phyloP scores from a whole-genome alignment of 1,140 invertebrate species.

The Bombus waltoni region DNA sequence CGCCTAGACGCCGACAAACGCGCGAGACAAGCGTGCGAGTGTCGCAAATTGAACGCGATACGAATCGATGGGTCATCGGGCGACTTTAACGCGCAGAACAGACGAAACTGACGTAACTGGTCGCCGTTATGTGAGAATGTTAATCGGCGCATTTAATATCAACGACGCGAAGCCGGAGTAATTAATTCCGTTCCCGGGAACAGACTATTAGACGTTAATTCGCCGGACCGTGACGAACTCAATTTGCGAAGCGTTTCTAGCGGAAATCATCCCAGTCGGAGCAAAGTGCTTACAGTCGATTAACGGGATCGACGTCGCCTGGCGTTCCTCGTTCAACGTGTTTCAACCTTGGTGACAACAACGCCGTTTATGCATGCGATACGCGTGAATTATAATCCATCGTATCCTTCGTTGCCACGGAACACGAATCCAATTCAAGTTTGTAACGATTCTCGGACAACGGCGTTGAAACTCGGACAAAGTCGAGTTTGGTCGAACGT shows the following conservation, averaged over 20 bases:
- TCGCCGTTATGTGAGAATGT: conserved; percentile 26
- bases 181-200: conserved; percentile 59
- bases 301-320: conserved; percentile 54
- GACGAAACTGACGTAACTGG: not conserved
- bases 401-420: not conserved
- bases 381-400: conserved; percentile 1
- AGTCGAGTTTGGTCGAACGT: not conserved
- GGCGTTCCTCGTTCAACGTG: conserved; percentile 54
- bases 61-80: not conserved
- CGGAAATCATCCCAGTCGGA: conserved; percentile 52
- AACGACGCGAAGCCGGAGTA: conserved; percentile 37
- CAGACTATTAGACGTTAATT: conserved; percentile 63
- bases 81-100: not conserved
- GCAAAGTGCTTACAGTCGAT: conserved; percentile 62
- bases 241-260: conserved; percentile 60
- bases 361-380: conserved; percentile 48
- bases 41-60: not conserved
- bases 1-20: not conserved
- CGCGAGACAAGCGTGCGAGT: not conserved
- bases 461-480: not conserved
- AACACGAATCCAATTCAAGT: not conserved
- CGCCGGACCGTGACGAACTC: conserved; percentile 41
- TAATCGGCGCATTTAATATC: conserved; percentile 17
- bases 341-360: conserved; percentile 44
- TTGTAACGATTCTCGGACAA: not conserved